Evolutionary conservation across 2,113 vertebrate genomes (phyloP).

Genomic region (Astur gentilis): DNA sequence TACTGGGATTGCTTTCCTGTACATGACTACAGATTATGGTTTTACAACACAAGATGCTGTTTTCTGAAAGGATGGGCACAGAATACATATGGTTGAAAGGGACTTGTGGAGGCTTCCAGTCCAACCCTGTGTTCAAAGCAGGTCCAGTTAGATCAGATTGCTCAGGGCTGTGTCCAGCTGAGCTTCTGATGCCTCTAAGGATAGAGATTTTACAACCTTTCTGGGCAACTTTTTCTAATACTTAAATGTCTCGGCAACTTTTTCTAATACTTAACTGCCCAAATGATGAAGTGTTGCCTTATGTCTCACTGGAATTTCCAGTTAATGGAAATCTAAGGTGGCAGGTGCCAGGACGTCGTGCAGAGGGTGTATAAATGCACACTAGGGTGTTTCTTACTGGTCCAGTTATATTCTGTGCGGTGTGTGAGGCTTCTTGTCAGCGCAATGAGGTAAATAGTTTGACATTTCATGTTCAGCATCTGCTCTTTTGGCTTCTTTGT

Average conservation of each 20-base stretch:
- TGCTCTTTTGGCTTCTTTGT: not conserved
- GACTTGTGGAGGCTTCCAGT: not conserved
- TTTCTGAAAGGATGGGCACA: not conserved
- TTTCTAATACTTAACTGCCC: not conserved
- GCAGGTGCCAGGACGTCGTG: not conserved
- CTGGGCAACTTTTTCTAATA: not conserved
- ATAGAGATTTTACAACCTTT: not conserved
- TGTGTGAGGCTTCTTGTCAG: not conserved
- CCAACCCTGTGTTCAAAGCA: accelerated
- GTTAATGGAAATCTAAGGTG: not conserved
- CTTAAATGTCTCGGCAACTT: not conserved
- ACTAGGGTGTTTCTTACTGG: not conserved
- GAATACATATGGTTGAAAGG: not conserved
- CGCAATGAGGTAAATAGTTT: not conserved
- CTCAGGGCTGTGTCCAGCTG: not conserved
- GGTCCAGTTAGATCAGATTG: not conserved
- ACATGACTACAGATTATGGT: accelerated
- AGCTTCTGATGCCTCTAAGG: not conserved
- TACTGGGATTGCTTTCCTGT: not conserved
- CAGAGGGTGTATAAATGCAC: not conserved
- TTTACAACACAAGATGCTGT: not conserved
- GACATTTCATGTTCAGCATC: not conserved
- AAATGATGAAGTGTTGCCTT: not conserved
- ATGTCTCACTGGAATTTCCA: not conserved
- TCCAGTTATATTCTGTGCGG: not conserved